Base-by-base conservation (phyloP, 1,140 invertebrate species). In the Spodoptera litura region DNA sequence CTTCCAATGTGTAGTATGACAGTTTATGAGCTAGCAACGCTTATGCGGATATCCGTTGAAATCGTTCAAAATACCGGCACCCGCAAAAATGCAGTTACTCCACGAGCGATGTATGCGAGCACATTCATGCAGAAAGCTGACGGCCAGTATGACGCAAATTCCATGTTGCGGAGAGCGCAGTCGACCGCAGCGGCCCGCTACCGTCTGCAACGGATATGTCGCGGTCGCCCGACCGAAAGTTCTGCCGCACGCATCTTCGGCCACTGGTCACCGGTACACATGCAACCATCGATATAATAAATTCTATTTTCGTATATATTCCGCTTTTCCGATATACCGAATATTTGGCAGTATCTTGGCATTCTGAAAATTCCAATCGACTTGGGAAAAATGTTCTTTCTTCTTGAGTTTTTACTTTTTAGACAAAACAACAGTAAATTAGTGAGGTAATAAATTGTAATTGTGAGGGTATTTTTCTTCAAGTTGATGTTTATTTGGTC, bases 231-330 rank as follows among this genome's bases (percentile, higher is more conserved):
- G 49, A 68, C 51, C 74, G 61, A 62, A 68, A 62, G 51, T 35
- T 77, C 53, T 75, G 58, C 59, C 38, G 55, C 44, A 52, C 55
- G 59, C 73, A 62, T 62, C 56, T 61, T 61, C 68, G 55, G 12
- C 53, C 35, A 25, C 70, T 31, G 66, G 52, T 27, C 68, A 71
- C 49, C 52, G 68, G n/a, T 31, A n/a, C 49, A 62, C 8, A 44
- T 44, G 38, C 56, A 8, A n/a, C 44, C 27, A 66, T 66, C 74
- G 52, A 72, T 78, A 61, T 71, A 51, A 58, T 56, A 59, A 78
- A 78, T 73, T 72, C 79, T 80, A 80, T 80, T 80, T 77, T 77
- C 44, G 73, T 52, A 70, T 76, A 76, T 76, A 80, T 72, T 64
- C 71, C 35, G 61, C 13, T 72, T 53, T 64, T 64, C 78, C 70